These are phyloP conservation scores for Radopholus similis DNA, from an alignment of 1,140 invertebrate genomes.

Conservation along the genomic window DNA sequence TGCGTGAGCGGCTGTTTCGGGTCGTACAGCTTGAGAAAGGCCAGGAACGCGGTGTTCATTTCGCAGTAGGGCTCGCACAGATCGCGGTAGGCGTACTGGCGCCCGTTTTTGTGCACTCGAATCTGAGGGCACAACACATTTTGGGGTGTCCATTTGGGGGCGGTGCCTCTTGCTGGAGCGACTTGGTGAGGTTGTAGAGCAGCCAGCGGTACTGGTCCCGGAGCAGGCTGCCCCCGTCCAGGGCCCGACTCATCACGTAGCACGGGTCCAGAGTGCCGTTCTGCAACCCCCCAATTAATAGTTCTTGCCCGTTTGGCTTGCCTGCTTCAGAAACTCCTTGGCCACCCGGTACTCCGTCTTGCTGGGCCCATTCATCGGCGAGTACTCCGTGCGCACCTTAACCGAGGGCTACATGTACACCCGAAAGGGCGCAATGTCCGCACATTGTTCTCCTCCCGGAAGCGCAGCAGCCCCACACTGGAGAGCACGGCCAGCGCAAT, in stretches of 20 bases:
- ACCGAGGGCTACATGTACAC: too few species aligned
- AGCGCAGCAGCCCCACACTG: slow-evolving; percentile 41
- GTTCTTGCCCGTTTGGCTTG: not conserved
- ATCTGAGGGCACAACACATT: not conserved
- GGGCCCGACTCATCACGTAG: slow-evolving; percentile 51
- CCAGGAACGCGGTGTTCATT: slow-evolving; percentile 57
- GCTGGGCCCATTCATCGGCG: slow-evolving; percentile 52
- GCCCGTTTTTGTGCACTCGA: not conserved
- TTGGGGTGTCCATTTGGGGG: slow-evolving; percentile 8
- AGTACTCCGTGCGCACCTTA: too few species aligned
- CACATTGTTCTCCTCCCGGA: slow-evolving; percentile 53
- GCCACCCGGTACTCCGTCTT: slow-evolving; percentile 52
- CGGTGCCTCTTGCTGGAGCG: slow-evolving; percentile 48
- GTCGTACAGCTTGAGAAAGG: slow-evolving; percentile 56
- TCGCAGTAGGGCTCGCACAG: slow-evolving; percentile 58
- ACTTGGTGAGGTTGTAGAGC: slow-evolving; percentile 53
- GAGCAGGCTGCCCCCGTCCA: slow-evolving; percentile 49
- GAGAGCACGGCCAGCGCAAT: slow-evolving; percentile 38
- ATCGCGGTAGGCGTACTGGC: slow-evolving; percentile 43
- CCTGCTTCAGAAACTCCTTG: slow-evolving; percentile 55
- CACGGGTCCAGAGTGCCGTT: slow-evolving; percentile 54
- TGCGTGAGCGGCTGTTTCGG: slow-evolving; percentile 45
- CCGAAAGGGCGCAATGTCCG: too few species aligned
- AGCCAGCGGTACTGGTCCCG: slow-evolving; percentile 42
- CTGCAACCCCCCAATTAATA: slow-evolving; percentile 19